Conservation (phyloP, 2,888 invertebrate species). For the Drosophila neotestacea region DNA sequence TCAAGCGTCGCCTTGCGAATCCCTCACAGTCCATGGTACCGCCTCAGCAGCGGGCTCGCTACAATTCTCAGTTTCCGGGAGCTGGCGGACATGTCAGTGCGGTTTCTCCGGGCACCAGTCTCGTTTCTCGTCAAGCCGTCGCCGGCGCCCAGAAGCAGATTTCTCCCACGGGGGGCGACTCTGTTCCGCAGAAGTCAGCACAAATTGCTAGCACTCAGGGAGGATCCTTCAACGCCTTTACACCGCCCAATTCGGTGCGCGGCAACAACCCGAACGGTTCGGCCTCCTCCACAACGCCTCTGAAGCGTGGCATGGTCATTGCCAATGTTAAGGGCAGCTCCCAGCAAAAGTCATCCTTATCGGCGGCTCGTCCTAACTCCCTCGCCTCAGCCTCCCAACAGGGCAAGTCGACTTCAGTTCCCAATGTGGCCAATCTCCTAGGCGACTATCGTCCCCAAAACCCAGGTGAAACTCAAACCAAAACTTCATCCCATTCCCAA, state of each 20-base stretch:
- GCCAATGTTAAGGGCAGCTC: slow-evolving; percentile 49
- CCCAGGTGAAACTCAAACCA: neutral
- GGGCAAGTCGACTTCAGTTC: neutral
- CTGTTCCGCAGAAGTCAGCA: slow-evolving; percentile 33
- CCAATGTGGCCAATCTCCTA: slow-evolving; percentile 46
- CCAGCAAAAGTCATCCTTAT: neutral
- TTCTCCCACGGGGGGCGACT: slow-evolving; percentile 23
- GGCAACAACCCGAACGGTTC: neutral
- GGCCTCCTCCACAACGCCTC: slow-evolving; percentile 12
- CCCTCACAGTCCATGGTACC: slow-evolving; percentile 13
- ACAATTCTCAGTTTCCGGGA: slow-evolving; percentile 1
- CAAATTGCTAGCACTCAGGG: slow-evolving; percentile 58
- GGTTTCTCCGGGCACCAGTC: slow-evolving; percentile 22
- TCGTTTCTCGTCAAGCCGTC: slow-evolving; percentile 36
- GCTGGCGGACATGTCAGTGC: neutral
- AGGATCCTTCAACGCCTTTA: slow-evolving; percentile 34
- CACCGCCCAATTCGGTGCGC: slow-evolving; percentile 37
- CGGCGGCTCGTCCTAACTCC: slow-evolving; percentile 1
- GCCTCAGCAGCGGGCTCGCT: slow-evolving; percentile 53
- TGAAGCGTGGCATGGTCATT: slow-evolving; percentile 54
- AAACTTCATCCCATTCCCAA: neutral
- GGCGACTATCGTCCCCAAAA: slow-evolving; percentile 6
- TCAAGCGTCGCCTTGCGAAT: slow-evolving; percentile 53
- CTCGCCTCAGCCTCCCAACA: neutral
- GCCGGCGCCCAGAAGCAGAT: slow-evolving; percentile 24